Evolutionary conservation across 2,888 invertebrate genomes (phyloP).

Genomic region (Nematopogon swammerdamellus): DNA sequence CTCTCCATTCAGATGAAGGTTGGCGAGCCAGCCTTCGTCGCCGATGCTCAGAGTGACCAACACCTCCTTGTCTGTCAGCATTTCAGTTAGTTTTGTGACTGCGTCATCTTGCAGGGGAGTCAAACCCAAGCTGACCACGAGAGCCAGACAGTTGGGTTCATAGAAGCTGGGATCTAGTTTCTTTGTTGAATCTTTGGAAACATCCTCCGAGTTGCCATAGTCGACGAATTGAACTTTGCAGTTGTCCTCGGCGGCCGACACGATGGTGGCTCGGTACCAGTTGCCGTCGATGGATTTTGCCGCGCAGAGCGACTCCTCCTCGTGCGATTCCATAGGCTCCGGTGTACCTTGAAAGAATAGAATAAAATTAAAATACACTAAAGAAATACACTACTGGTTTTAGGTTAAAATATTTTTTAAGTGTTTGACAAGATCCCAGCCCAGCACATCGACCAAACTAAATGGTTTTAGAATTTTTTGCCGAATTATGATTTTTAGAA

Average conservation of each 20-base stretch:
- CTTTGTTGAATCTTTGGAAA: conserved; percentile 42
- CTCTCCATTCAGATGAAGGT: conserved; percentile 44
- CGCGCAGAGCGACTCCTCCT: conserved; percentile 57
- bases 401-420: too few species aligned
- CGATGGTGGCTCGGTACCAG: conserved; percentile 67
- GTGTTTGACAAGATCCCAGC: too few species aligned
- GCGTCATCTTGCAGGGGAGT: conserved; percentile 36
- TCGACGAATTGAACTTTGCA: conserved; percentile 61
- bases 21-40: conserved; percentile 54
- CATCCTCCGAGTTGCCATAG: conserved; percentile 65
- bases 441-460: too few species aligned
- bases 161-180: conserved; percentile 43
- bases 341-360: conserved; percentile 26
- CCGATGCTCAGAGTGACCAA: conserved; percentile 51
- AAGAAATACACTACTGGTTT: too few species aligned
- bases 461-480: too few species aligned
- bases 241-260: conserved; percentile 33
- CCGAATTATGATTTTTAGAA: too few species aligned
- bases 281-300: conserved; percentile 61
- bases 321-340: conserved; percentile 34
- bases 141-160: conserved; percentile 35
- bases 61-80: conserved; percentile 48
- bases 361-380: conserved; percentile 15
- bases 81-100: conserved; percentile 30
- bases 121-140: conserved; percentile 36